These are phyloP conservation scores for Ptilorrhoa leucosticta DNA, from an alignment of 2,113 vertebrate species.

Conservation along the genomic window DNA sequence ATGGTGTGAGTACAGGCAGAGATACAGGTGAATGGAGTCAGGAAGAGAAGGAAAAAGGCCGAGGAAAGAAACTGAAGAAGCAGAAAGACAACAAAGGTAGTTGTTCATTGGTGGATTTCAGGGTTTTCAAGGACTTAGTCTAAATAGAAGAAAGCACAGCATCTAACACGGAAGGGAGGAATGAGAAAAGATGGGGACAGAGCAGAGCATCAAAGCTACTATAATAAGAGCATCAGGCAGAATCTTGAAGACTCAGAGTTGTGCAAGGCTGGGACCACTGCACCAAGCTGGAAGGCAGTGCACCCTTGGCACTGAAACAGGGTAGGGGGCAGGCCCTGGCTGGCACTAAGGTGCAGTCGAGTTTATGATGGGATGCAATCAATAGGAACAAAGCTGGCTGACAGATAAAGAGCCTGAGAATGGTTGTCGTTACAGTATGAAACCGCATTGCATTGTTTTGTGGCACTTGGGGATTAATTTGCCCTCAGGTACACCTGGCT, in stretches of 20 bases:
- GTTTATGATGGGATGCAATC: background rate
- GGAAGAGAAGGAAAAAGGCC: background rate
- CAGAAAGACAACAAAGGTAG: background rate
- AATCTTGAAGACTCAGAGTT: background rate
- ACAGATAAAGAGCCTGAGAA: background rate
- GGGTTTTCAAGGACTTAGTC: background rate
- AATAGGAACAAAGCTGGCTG: slow-evolving; percentile 2
- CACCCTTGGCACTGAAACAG: background rate
- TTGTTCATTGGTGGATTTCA: background rate
- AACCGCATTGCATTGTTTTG: background rate
- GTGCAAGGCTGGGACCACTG: background rate
- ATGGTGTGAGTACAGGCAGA: background rate
- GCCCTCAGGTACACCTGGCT: background rate
- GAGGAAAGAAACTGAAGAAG: background rate
- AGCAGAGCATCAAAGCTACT: background rate
- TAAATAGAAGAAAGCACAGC: background rate
- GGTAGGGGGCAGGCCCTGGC: background rate
- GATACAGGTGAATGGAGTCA: background rate
- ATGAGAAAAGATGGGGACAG: background rate
- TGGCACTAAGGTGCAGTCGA: background rate
- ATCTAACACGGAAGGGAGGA: background rate
- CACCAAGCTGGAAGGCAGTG: background rate
- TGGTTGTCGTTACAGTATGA: background rate
- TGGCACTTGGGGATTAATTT: background rate
- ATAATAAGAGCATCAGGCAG: background rate